A percentile compares a stretch with the other conserved stretches of the same genome.
Evolutionary conservation across 2,113 vertebrate genomes (phyloP).

Genomic region (Saccopteryx leptura): DNA sequence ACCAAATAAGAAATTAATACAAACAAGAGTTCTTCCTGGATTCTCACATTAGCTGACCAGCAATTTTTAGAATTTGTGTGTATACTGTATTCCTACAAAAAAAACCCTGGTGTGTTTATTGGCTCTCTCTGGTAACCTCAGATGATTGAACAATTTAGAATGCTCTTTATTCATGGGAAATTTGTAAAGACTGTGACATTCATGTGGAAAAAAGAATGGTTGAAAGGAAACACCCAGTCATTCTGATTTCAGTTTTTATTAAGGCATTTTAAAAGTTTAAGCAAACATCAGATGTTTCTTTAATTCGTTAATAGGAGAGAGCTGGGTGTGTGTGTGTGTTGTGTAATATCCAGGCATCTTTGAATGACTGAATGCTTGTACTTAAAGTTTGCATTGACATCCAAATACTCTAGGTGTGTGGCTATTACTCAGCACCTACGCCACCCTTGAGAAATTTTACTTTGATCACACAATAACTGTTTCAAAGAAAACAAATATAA

Average conservation of each 20-base stretch:
- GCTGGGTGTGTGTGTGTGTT: conserved; percentile 69
- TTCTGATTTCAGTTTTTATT: conserved; percentile 78
- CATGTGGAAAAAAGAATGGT: conserved; percentile 56
- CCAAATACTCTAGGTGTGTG: conserved; percentile 82
- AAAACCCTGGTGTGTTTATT: neutral
- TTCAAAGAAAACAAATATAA: conserved; percentile 80
- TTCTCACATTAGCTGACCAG: neutral
- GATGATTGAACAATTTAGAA: conserved; percentile 23
- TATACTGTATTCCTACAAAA: neutral
- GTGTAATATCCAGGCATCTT: conserved; percentile 63
- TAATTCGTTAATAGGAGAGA: conserved; percentile 46
- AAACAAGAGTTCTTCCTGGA: conserved; percentile 16
- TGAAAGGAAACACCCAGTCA: conserved; percentile 52
- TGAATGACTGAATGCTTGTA: conserved; percentile 72
- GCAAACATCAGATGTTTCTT: conserved; percentile 65
- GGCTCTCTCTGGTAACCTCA: conserved; percentile 56
- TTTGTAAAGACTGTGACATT: conserved; percentile 66
- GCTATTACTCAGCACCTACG: conserved; percentile 87
- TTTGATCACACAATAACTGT: conserved; percentile 76
- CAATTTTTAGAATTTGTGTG: conserved; percentile 32
- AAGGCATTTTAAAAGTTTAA: conserved; percentile 73
- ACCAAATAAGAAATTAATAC: conserved; percentile 51
- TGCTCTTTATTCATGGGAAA: conserved; percentile 62
- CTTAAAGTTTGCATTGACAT: conserved; percentile 68
- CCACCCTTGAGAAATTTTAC: conserved; percentile 80